These are phyloP conservation scores for Thunnus albacares DNA, from an alignment of 2,797 vertebrate species.

Conservation along the genomic window DNA sequence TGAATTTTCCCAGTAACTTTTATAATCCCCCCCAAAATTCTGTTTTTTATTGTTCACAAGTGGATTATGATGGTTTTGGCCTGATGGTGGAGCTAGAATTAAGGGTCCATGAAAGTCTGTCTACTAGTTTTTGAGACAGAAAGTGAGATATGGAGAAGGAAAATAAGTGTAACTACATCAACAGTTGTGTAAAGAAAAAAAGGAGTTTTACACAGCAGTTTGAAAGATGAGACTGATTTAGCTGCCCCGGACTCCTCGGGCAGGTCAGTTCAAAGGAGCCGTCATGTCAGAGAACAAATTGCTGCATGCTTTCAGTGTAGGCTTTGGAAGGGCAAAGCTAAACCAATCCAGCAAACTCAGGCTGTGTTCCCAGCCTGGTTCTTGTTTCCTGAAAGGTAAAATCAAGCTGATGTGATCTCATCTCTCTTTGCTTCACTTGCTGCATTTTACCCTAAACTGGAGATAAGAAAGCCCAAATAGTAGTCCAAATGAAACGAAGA, in stretches of 20 bases:
- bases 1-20: background rate
- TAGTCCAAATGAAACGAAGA: background rate
- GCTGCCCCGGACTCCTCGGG: background rate
- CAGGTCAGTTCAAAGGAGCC: slow-evolving; percentile 28
- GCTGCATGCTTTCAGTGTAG: slow-evolving; percentile 28
- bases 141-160: background rate
- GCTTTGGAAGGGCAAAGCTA: slow-evolving; percentile 23
- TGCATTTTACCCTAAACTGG: slow-evolving; percentile 13
- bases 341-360: slow-evolving; percentile 33
- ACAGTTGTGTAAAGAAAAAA: background rate
- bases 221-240: slow-evolving; percentile 37
- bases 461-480: slow-evolving; percentile 22
- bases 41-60: background rate
- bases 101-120: background rate
- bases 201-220: background rate
- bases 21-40: background rate
- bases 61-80: background rate
- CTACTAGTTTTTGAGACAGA: background rate
- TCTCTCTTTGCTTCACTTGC: slow-evolving; percentile 9
- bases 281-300: slow-evolving; percentile 37
- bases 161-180: slow-evolving; percentile 14
- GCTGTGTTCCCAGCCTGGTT: slow-evolving; percentile 10
- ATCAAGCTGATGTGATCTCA: slow-evolving; percentile 4
- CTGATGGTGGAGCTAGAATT: background rate
- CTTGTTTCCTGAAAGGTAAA: slow-evolving; percentile 23